Percentiles rank a stretch among this genome's conserved stretches.
Conservation (phyloP, 2,888 invertebrate species). For the Lagria hirta region DNA sequence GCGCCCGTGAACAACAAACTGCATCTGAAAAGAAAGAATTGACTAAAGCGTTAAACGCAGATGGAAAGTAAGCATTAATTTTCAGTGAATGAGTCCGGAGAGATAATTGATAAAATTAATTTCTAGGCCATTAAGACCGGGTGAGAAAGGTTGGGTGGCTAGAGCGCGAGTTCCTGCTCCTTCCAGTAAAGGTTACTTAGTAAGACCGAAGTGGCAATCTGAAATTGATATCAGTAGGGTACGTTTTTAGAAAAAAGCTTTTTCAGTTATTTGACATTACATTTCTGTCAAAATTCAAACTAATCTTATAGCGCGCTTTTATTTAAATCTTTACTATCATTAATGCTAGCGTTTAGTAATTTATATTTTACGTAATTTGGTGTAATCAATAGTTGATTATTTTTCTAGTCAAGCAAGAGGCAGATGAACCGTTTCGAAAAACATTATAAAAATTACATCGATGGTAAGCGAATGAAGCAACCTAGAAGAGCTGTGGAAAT, state of each 20-base stretch:
- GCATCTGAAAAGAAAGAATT: slow-evolving; percentile 61
- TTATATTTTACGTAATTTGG: too few species aligned
- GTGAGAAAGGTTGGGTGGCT: slow-evolving; percentile 93
- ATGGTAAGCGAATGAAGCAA: slow-evolving; percentile 78
- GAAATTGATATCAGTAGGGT: slow-evolving; percentile 84
- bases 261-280: too few species aligned
- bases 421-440: slow-evolving; percentile 88
- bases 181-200: slow-evolving; percentile 95
- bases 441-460: slow-evolving; percentile 88
- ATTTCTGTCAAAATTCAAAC: too few species aligned
- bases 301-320: too few species aligned
- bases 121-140: slow-evolving; percentile 76
- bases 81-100: slow-evolving; percentile 1
- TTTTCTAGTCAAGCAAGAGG: slow-evolving; percentile 71
- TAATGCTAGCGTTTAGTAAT: too few species aligned
- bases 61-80: slow-evolving; percentile 57
- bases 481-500: slow-evolving; percentile 86
- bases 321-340: too few species aligned
- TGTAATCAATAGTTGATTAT: slow-evolving; percentile 16
- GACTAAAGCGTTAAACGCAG: slow-evolving; percentile 64
- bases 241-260: too few species aligned
- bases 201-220: slow-evolving; percentile 87
- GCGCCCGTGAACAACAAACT: slow-evolving; percentile 55
- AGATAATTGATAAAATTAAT: slow-evolving; percentile 3
- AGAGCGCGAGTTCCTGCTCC: slow-evolving; percentile 94